Base-by-base conservation (phyloP, 1,140 invertebrate genomes). In the Drosophila asahinai region DNA sequence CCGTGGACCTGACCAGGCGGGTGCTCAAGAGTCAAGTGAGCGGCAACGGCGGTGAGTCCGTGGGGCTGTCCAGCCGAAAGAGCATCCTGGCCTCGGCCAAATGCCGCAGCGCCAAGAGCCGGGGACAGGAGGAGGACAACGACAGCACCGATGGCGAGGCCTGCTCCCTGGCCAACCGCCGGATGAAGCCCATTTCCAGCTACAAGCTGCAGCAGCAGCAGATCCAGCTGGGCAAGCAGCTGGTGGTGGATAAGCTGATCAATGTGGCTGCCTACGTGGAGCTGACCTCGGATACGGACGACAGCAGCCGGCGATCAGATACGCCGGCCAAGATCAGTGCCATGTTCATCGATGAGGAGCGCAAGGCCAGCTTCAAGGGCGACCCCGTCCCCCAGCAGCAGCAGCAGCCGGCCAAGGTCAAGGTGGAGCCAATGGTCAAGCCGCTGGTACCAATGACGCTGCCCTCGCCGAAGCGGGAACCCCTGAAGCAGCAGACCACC, bases 1-100 rank as follows among this genome's bases (percentile, higher is more conserved):
- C 93, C 76, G 83, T 87, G 36, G 95, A 94, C 91, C 94, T 94
- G 76, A 94, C 94, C 55, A 94, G 94, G 63, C 94, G 96, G 77
- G 95, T 97, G 62, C 94, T 97, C 25, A 97, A 97, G 92, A 65
- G 68, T 4, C 73, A 83, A 55, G 51, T 78, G 19, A 81, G 33
- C 9, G 49, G 49, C 48, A 25, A 43, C 14, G 43, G 68, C 22
- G 33, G 60, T 95, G 96, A 76, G 22, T 72, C 96, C 95, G 92
- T 96, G 97, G 92, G 52, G 4, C 65, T 78, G 15, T 96, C 96
- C 5, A 97, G 97, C 92, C 94, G 97, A 19, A 97, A 97, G 91
- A 98, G 97, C 92, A 97, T 98, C 58, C 93, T 98, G 30, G 96
- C 97, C n/a, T 97, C 96, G 49, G 97, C 97, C 3, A 96, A 96